Evolutionary conservation across 1,140 invertebrate genomes (phyloP).

Genomic region (Drosophila willistoni): DNA sequence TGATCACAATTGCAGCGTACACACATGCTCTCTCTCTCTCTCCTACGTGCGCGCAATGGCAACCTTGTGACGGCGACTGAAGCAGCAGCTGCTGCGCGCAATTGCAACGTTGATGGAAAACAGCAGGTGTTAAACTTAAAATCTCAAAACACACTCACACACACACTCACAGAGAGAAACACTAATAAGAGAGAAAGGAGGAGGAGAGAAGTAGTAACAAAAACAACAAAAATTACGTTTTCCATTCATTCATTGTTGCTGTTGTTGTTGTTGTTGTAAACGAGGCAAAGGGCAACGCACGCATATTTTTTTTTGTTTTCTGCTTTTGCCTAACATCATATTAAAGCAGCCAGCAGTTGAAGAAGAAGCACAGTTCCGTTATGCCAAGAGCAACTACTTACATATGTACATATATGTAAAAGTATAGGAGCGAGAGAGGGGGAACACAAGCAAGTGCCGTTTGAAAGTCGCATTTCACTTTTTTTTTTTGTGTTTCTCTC

Average conservation of each 20-base stretch:
- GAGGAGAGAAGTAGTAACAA: conserved; percentile 38
- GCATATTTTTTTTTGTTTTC: conserved; percentile 39
- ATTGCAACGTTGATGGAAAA: conserved; percentile 68
- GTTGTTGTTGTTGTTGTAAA: conserved; percentile 52
- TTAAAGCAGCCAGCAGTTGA: conserved; percentile 8
- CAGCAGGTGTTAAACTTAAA: conserved; percentile 75
- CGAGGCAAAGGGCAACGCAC: conserved; percentile 72
- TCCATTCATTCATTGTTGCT: conserved; percentile 66
- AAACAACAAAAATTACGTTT: conserved; percentile 35
- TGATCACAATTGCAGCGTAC: conserved; percentile 14
- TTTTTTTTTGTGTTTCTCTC: conserved; percentile 61
- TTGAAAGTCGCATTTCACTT: conserved; percentile 76
- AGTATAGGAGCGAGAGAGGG: conserved; percentile 24
- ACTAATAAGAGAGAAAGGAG: no score
- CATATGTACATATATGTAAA: neutral
- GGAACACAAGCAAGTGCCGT: conserved; percentile 49
- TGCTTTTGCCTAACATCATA: conserved; percentile 59
- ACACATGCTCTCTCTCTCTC: neutral
- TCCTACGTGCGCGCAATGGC: conserved; percentile 17
- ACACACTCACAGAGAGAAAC: conserved; percentile 32
- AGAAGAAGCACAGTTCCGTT: conserved; percentile 61
- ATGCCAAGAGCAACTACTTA: conserved; percentile 34
- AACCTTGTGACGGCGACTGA: conserved; percentile 11
- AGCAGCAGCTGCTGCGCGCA: conserved; percentile 72
- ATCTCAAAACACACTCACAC: conserved; percentile 22